Evolutionary conservation across 2,888 invertebrate species (phyloP), one percentile per base, ranked within the genome.

Genomic region (Leucophenga maculata): DNA sequence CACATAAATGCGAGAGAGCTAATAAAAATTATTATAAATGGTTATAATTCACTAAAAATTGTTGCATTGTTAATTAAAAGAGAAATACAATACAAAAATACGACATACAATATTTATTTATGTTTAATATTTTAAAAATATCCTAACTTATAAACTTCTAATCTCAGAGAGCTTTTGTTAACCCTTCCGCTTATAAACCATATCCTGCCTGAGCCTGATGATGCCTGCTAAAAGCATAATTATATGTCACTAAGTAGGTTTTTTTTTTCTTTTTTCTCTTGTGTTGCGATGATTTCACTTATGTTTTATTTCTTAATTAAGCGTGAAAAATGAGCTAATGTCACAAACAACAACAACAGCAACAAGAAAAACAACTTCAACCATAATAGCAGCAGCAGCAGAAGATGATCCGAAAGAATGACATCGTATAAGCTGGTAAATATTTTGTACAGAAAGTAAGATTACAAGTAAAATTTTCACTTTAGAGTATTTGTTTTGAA

Each of bases 271-370:
- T 3, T 14, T 6, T 13, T 14, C 16, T 16, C 6, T 59, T 32
- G 26, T 22, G 20, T 55, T 55, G 55, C 22, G 22, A 18, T 16
- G 13, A 55, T 18, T 13, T 6, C 55, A 55, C 55, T 55, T 62
- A 26, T 64, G 16, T 48, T 46, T 67, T 65, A 32, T 32, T 59
- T 59, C 50, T 59, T 67, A 67, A 67, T 67, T 67, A 59, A 59
- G 67, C 59, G 59, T 67, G 67, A 67, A 67, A 67, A 67, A 67
- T 67, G 67, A 59, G 57, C 48, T 46, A 8, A 54, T 55, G 66
- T 55, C 55, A 20, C 55, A 39, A 26, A 16, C 8, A 13, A n/a
- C 16, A 6, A 65, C 8, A 31, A n/a, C 55, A 44, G 20, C 55
- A 44, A 32, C 16, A 6, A 65, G 14, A 31, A n/a, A 67, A 44